Percentiles rank a stretch among this genome's conserved stretches.
Conservation (phyloP, 1,140 invertebrate species). For the Dryas iulia region DNA sequence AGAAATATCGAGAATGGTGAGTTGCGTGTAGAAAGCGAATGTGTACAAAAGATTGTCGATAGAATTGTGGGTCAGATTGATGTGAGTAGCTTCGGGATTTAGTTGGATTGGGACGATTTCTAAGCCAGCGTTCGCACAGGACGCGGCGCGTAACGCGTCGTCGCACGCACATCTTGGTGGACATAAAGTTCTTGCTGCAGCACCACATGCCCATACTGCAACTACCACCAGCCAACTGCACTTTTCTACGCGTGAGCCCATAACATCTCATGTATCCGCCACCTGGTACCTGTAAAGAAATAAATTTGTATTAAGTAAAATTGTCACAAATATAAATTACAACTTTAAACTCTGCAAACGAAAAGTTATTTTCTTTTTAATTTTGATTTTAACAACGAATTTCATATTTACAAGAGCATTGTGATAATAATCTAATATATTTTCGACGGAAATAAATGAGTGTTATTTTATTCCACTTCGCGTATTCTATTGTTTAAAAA, state of each 20-base stretch:
- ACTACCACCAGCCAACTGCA: slow-evolving; percentile 73
- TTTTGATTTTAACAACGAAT: too few species aligned
- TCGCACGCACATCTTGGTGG: slow-evolving; percentile 90
- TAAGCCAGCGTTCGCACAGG: slow-evolving; percentile 87
- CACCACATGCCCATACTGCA: slow-evolving; percentile 63
- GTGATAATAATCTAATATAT: too few species aligned
- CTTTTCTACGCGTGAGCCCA: slow-evolving; percentile 73
- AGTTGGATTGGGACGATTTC: slow-evolving; percentile 93
- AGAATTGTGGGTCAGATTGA: slow-evolving; percentile 88
- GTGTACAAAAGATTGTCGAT: slow-evolving; percentile 87
- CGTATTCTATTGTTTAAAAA: too few species aligned
- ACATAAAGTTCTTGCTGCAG: slow-evolving; percentile 83
- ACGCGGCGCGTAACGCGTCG: slow-evolving; percentile 86
- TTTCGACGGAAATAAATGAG: too few species aligned
- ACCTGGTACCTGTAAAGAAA: slow-evolving; percentile 60
- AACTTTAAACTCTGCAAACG: too few species aligned
- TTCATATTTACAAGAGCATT: too few species aligned
- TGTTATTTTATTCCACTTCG: too few species aligned
- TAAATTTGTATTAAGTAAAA: slow-evolving; percentile 19
- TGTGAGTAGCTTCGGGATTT: slow-evolving; percentile 89
- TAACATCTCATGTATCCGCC: slow-evolving; percentile 76
- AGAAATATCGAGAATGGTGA: slow-evolving; percentile 89
- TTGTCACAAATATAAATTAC: background rate
- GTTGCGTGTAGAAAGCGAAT: slow-evolving; percentile 88
- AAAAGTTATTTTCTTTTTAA: too few species aligned